Base-by-base conservation (phyloP, 2,888 invertebrate genomes). In the Chromoteleia sp. region DNA sequence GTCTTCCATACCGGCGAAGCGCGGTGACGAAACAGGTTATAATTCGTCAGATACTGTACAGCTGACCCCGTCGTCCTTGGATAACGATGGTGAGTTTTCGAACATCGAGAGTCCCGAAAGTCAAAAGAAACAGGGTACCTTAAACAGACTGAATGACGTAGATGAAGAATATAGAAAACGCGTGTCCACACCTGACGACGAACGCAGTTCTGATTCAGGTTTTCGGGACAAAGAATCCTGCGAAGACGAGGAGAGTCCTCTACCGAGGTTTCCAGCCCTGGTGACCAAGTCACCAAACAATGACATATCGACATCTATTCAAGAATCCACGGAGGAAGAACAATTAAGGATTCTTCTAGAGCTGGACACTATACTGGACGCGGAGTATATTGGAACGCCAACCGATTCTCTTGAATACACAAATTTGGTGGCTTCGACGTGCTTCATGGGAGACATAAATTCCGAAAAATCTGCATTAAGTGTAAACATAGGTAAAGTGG, bases 161-260 rank as follows among this genome's bases (percentile, higher is more conserved):
- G 88, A 89, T 2, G 92, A 92, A 52, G 91, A 92, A n/a, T 92
- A 92, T 6, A 87, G 91, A 25, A 92, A 91, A 30, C 91, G 91
- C 58, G 85, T 92, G n/a, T 90, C 91, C 14, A 93, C 93, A 0
- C 93, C 93, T 0, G 93, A 93, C 71, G 92, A 93, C 59, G 93
- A 93, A 76, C 88, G 92, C 17, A 93, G 93, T 79, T 92, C 92
- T n/a, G 93, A 93, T 76, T 92, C 92, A 14, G 93, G 92, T 52
- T 93, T 92, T 63, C 88, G 92, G 10, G 92, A 92, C 74, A 93
- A 93, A 80, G 92, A 92, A 68, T 91, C 91, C 0, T 91, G 90
- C 58, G 91, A 91, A 71, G 91, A 91, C 29, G 91, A 91, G 54
- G 92, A 90, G 70, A 90, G 89, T 58, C 86, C 88, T 29, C 79